Evolutionary conservation across 2,113 vertebrate species (phyloP).

Genomic region (Donacobius atricapilla): DNA sequence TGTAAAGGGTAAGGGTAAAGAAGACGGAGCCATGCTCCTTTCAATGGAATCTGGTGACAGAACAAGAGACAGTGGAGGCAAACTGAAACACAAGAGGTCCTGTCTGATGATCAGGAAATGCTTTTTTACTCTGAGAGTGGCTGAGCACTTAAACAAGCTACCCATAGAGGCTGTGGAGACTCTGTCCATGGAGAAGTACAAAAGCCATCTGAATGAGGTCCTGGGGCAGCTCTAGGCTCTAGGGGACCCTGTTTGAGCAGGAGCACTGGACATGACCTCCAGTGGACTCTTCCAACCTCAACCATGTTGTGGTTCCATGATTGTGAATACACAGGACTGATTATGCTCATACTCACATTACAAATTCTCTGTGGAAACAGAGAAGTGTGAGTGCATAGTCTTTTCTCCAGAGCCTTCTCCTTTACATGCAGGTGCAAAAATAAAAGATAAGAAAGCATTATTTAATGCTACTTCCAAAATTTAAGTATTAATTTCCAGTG

Average conservation of each 20-base stretch:
- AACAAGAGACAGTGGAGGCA: not conserved
- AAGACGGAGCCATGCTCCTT: not conserved
- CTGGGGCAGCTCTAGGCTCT: not conserved
- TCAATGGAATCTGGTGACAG: not conserved
- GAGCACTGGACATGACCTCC: not conserved
- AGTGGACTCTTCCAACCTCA: not conserved
- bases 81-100: not conserved
- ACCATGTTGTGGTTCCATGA: not conserved
- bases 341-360: not conserved
- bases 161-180: not conserved
- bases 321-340: not conserved
- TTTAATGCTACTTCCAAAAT: constrained; percentile 1
- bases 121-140: not conserved
- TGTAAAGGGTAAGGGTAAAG: not conserved
- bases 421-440: not conserved
- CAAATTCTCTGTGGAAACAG: not conserved
- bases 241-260: not conserved
- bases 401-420: not conserved
- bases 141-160: not conserved
- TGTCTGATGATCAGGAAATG: not conserved
- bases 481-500: not conserved
- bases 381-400: not conserved
- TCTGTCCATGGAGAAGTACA: not conserved
- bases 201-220: not conserved
- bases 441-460: not conserved